phyloP scores from a whole-genome alignment of 2,113 vertebrate species.

The Seriola aureovittata region DNA sequence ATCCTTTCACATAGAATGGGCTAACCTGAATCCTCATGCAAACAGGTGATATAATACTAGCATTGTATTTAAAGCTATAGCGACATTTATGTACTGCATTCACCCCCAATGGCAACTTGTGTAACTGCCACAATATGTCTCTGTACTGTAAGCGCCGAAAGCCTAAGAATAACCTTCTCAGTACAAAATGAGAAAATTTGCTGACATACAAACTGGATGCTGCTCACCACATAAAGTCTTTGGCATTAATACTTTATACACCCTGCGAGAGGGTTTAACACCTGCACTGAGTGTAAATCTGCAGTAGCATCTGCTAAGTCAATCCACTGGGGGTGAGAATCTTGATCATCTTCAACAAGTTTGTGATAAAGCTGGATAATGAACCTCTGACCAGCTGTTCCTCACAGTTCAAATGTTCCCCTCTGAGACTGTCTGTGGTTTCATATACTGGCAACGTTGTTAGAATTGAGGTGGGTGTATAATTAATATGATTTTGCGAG shows the following conservation, averaged over 20 bases:
- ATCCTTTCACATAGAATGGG: background rate
- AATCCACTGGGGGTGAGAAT: constrained; percentile 44
- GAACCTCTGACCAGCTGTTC: constrained; percentile 63
- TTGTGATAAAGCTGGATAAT: constrained; percentile 49
- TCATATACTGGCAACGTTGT: constrained; percentile 18
- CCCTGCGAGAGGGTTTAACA: constrained; percentile 38
- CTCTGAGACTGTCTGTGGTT: constrained; percentile 30
- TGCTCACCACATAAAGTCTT: background rate
- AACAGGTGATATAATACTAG: background rate
- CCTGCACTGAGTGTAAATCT: constrained; percentile 60
- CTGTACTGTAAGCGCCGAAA: background rate
- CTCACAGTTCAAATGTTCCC: constrained; percentile 45
- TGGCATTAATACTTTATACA: constrained; percentile 28
- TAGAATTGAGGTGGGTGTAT: constrained; percentile 22
- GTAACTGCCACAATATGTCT: background rate
- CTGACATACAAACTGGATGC: background rate
- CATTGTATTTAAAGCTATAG: background rate
- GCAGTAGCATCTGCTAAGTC: constrained; percentile 53
- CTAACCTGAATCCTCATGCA: background rate
- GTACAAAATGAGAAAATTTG: constrained; percentile 1
- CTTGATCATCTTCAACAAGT: constrained; percentile 65
- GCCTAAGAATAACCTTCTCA: background rate
- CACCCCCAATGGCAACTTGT: background rate
- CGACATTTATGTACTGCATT: background rate
- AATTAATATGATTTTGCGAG: constrained; percentile 15